Base-by-base conservation (phyloP, 2,888 invertebrate species). In the Hirtodrosophila cameraria region DNA sequence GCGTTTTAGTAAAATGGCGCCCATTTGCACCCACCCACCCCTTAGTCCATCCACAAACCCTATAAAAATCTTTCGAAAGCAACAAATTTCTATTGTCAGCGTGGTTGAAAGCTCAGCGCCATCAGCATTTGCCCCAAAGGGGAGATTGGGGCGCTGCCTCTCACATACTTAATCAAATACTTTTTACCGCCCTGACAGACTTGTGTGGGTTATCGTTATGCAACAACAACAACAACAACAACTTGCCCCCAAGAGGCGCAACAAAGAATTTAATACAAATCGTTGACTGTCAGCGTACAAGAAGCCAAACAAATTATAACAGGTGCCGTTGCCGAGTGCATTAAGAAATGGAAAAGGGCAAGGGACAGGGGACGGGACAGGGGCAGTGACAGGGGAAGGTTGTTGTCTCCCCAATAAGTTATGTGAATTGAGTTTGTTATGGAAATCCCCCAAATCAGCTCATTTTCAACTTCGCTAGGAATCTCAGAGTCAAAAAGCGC, bases 271-370 rank as follows among this genome's bases (percentile, higher is more conserved):
- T 67, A 75, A 80, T 80, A 83, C 78, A 80, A 80, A 80, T 80
- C 78, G 84, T 73, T 81, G 70, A 49, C 80, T 80, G 80, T 80
- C 80, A 80, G 78, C 80, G 75, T 33, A 75, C 78, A 78, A 81
- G 84, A 83, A 84, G 80, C 84, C 84, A 80, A 84, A 80, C 80
- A 80, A 80, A 80, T 80, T 80, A 78, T 81, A 80, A 84, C 80
- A 80, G 80, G 80, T 80, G 80, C 80, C 81, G 78, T 46, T 45
- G 46, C 52, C 31, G 72, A 72, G 64, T 72, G 73, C 71, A 72
- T 72, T 73, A 68, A 61, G 53, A 50, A 16, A n/a, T n/a, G n/a
- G n/a, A n/a, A n/a, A n/a, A n/a, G n/a, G n/a, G n/a, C n/a, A n/a
- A n/a, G n/a, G n/a, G n/a, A n/a, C n/a, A n/a, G n/a, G n/a, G n/a